A percentile compares a stretch with the other conserved stretches of the same genome.
Evolutionary conservation across 35 echinoderm and acorn worm genomes (phyloP).

Genomic region (Eucidaris tribuloides): DNA sequence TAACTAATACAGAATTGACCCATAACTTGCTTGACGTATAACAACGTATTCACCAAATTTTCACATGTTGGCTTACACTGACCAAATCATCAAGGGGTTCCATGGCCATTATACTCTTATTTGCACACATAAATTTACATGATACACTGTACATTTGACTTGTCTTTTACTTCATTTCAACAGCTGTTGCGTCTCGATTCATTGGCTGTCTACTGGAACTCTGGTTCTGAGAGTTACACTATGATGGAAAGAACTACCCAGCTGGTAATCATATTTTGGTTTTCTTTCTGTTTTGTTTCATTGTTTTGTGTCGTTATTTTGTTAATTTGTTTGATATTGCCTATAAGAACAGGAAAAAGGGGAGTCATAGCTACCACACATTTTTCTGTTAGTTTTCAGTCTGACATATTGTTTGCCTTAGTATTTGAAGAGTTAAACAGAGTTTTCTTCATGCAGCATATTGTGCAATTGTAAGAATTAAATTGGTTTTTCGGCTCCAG

Average conservation of each 20-base stretch:
- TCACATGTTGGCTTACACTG: neutral
- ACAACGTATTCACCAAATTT: neutral
- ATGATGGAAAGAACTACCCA: slow-evolving; percentile 34
- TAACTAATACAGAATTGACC: neutral
- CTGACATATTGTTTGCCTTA: no score
- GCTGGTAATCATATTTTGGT: slow-evolving; percentile 37
- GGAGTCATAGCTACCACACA: no score
- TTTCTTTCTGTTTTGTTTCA: neutral
- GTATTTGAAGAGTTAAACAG: no score
- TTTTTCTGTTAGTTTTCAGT: no score
- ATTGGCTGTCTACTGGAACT: slow-evolving; percentile 84
- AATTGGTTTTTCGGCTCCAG: no score
- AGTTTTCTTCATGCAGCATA: no score
- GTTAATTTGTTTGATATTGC: no score
- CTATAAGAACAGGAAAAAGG: no score
- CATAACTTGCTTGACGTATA: neutral
- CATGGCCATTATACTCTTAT: neutral
- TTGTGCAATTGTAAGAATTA: no score
- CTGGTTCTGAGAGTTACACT: slow-evolving; percentile 57
- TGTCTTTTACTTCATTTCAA: neutral
- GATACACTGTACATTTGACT: neutral
- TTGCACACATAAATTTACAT: neutral
- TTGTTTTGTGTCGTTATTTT: no score
- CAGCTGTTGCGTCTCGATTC: slow-evolving; percentile 83
- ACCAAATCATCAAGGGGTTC: neutral